Evolutionary conservation across 2,888 invertebrate species (phyloP).

Genomic region (Antheraea yamamai): DNA sequence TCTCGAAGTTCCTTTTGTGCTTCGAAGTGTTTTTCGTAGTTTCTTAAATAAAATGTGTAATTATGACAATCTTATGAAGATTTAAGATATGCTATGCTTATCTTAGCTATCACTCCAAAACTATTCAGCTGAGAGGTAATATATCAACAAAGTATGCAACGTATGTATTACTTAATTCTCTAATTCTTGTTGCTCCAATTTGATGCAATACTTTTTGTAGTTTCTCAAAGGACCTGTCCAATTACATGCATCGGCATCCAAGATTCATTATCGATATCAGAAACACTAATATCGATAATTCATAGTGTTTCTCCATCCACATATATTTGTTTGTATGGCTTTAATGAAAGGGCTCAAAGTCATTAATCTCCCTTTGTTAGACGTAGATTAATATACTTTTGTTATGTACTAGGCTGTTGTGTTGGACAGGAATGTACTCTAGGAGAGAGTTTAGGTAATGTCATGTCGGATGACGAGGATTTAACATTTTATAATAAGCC

Average conservation of each 20-base stretch:
- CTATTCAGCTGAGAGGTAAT: too few relatives aligned
- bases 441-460: neutral
- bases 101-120: too few relatives aligned
- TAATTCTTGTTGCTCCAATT: neutral
- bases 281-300: constrained; percentile 10
- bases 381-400: constrained; percentile 28
- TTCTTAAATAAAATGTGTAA: too few relatives aligned
- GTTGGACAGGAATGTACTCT: constrained; percentile 12
- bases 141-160: too few relatives aligned
- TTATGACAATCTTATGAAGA: too few relatives aligned
- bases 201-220: neutral
- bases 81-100: too few relatives aligned
- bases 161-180: too few relatives aligned
- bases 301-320: constrained; percentile 14
- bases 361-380: constrained; percentile 29
- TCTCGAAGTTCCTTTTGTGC: too few relatives aligned
- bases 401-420: constrained; percentile 24
- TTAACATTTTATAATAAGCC: neutral
- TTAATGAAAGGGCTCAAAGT: constrained; percentile 25
- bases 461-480: neutral
- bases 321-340: constrained; percentile 21
- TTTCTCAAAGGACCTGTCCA: neutral
- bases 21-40: too few relatives aligned
- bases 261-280: constrained; percentile 1
- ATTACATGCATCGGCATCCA: neutral